Evolutionary conservation across 2,113 vertebrate species (phyloP).

Genomic region (Xenopus laevis): DNA sequence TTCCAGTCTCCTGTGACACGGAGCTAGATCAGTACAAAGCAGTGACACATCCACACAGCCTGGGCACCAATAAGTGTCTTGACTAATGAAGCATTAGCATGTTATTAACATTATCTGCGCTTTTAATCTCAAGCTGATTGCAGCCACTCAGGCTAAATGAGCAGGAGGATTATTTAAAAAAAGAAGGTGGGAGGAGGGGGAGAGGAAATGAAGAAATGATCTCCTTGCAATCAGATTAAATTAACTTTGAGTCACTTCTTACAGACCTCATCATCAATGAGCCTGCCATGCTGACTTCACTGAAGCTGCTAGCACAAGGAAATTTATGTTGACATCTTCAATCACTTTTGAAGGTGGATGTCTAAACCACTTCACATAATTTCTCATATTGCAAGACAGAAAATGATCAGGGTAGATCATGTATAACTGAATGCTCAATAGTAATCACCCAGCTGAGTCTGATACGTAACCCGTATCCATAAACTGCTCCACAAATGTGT

Average conservation of each 20-base stretch:
- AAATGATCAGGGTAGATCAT: slow-evolving; percentile 12
- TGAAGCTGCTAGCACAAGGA: slow-evolving; percentile 6
- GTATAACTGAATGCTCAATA: slow-evolving; percentile 6
- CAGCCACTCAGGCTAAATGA: slow-evolving; percentile 70
- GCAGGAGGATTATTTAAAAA: slow-evolving; percentile 72
- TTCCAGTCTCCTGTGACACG: slow-evolving; percentile 17
- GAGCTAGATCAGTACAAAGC: slow-evolving; percentile 28
- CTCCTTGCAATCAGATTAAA: slow-evolving; percentile 53
- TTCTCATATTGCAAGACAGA: not conserved
- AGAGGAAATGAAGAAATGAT: slow-evolving; percentile 49
- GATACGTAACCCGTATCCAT: not conserved
- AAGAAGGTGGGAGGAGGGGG: slow-evolving; percentile 39
- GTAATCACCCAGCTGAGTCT: not conserved
- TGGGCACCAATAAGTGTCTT: slow-evolving; percentile 60
- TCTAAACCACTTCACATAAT: not conserved
- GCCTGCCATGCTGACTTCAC: slow-evolving; percentile 37
- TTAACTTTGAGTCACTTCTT: slow-evolving; percentile 54
- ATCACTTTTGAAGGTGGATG: slow-evolving; percentile 4
- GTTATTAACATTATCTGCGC: slow-evolving; percentile 74
- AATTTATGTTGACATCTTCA: slow-evolving; percentile 20
- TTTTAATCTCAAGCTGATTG: slow-evolving; percentile 72
- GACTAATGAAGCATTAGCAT: slow-evolving; percentile 91
- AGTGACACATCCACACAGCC: slow-evolving; percentile 59
- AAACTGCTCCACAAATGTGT: no score
- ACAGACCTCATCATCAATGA: slow-evolving; percentile 56